These are phyloP conservation scores for Erythrocebus patas DNA, from an alignment of 2,113 vertebrate genomes.

Conservation along the genomic window DNA sequence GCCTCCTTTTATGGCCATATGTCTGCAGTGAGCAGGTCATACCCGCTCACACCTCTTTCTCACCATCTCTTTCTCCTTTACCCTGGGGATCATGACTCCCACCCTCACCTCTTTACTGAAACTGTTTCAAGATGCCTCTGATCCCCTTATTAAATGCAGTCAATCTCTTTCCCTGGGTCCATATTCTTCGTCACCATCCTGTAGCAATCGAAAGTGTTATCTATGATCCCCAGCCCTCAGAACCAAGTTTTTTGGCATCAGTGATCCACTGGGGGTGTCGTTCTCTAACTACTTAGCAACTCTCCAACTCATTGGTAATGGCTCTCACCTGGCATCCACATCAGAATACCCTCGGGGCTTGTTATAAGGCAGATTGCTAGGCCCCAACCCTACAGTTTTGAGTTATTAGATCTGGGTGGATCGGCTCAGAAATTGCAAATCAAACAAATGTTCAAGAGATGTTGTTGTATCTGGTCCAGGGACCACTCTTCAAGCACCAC, in stretches of 20 bases:
- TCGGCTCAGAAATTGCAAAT: not conserved
- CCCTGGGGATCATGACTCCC: not conserved
- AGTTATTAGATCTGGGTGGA: not conserved
- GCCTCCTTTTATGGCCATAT: accelerated
- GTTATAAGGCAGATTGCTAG: not conserved
- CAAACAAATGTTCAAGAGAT: not conserved
- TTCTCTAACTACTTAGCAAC: not conserved
- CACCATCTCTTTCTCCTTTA: not conserved
- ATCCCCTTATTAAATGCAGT: not conserved
- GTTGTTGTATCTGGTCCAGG: not conserved
- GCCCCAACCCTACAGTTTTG: not conserved
- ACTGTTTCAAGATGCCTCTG: not conserved
- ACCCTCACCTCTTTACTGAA: not conserved
- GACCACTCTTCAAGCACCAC: not conserved
- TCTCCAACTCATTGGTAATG: accelerated
- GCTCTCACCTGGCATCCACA: not conserved
- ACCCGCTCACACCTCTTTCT: not conserved
- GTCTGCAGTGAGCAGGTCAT: not conserved
- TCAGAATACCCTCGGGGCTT: not conserved
- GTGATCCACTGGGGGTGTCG: accelerated
- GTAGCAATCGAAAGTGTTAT: not conserved
- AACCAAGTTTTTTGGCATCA: not conserved
- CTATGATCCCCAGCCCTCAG: not conserved
- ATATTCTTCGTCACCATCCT: not conserved
- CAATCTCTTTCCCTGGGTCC: not conserved